Evolutionary conservation across 1,140 invertebrate species (phyloP), one percentile per base, ranked within the genome.

Genomic region (Heliothis subflexa): DNA sequence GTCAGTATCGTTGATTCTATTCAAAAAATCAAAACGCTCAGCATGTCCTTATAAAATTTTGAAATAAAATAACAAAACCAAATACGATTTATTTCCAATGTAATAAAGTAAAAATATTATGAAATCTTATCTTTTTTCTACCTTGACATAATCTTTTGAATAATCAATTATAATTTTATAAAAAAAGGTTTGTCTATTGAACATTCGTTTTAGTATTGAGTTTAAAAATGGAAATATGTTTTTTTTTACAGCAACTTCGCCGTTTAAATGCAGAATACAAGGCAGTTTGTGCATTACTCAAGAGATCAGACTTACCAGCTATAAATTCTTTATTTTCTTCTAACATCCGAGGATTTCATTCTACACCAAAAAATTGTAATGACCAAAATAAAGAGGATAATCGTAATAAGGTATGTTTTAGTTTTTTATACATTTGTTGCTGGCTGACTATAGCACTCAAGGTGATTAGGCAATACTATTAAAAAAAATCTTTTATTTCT

Each of bases 261-360:
- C 81, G 87, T 0, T 89, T 91, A 47, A 88, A 93, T 83, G 85
- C 83, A 40, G 91, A 94, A 79, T 92, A 87, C 25, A 92, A 89
- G 85, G 91, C 93, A 62, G 89, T 85, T 11, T 83, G 85, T 54
- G 78, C 83, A 59, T 78, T 94, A n/a, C 70, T 93, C 10, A 85
- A 81, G 57, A 82, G 91, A 73, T 94, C 93, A 47, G 89, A 91
- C 75, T 74, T 93, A 45, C 85, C 88, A 21, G 75, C 50, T 14
- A 25, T 91, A n/a, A 80, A 72, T 45, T 74, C 87, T 54, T n/a
- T 90, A 28, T 64, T 86, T 12, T 83, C 40, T 76, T 21, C 68
- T 50, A 50, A 66, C 55, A 28, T 64, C 3, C 83, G 87, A 64
- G 64, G 66, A 13, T 61, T 94, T 55, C 91, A 93, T 54, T 92